Percentiles rank a stretch among this genome's conserved stretches.
Conservation (phyloP, 2,113 vertebrate genomes). For the Ceyx melanurus region DNA sequence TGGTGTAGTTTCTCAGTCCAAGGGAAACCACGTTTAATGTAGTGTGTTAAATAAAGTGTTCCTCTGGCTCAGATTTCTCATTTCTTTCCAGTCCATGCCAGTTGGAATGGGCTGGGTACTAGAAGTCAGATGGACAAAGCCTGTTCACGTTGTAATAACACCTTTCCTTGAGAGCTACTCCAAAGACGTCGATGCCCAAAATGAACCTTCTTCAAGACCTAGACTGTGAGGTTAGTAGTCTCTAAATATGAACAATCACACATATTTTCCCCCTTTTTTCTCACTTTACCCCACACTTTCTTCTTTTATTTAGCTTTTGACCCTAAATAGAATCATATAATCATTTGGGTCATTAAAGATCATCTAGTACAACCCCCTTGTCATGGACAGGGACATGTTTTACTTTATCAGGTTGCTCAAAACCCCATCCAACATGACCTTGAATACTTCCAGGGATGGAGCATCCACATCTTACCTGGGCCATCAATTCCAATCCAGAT, state of each 20-base stretch:
- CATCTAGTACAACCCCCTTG: not conserved
- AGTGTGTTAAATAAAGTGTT: slow-evolving; percentile 39
- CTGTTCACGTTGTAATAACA: not conserved
- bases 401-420: not conserved
- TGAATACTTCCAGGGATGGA: not conserved
- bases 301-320: not conserved
- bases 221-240: not conserved
- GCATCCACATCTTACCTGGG: not conserved
- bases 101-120: not conserved
- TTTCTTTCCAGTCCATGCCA: not conserved
- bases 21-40: slow-evolving; percentile 35
- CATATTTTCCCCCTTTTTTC: not conserved
- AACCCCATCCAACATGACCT: not conserved
- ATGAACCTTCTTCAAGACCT: not conserved
- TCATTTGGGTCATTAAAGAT: not conserved
- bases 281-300: not conserved
- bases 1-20: not conserved
- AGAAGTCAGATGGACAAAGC: not conserved
- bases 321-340: not conserved
- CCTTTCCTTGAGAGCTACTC: not conserved
- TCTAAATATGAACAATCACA: not conserved
- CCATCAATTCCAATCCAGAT: not conserved
- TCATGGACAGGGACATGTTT: not conserved
- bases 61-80: slow-evolving; percentile 14
- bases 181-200: not conserved